These are phyloP conservation scores for Paraplagusia blochii DNA, from an alignment of 2,113 vertebrate species.

Conservation along the genomic window DNA sequence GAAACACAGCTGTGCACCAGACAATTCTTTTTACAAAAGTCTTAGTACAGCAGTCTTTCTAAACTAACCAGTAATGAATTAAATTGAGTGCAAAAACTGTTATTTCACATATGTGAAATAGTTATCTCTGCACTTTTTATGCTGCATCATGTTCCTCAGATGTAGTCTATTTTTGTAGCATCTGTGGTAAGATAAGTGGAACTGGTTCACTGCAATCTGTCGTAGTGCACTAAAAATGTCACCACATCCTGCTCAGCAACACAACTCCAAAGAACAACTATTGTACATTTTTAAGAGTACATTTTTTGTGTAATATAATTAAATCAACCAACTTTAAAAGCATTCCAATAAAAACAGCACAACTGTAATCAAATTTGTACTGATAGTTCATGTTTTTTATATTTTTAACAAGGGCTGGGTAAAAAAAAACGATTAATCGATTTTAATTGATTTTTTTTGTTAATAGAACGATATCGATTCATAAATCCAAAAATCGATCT, in stretches of 20 bases:
- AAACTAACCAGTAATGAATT: neutral
- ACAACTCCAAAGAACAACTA: neutral
- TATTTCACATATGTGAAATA: slow-evolving; percentile 1
- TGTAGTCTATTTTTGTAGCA: slow-evolving; percentile 29
- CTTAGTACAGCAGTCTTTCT: neutral
- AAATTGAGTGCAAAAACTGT: neutral
- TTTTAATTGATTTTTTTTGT: too few species aligned
- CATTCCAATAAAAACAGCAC: neutral
- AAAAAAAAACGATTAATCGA: too few species aligned
- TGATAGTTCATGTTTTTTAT: too few species aligned
- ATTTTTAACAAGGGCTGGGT: too few species aligned
- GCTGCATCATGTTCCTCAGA: slow-evolving; percentile 3
- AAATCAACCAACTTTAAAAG: neutral
- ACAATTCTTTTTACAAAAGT: neutral
- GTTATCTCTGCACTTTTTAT: slow-evolving; percentile 1
- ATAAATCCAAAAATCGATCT: too few species aligned
- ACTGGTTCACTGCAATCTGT: slow-evolving; percentile 28
- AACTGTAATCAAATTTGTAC: neutral
- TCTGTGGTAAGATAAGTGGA: neutral
- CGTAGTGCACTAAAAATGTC: slow-evolving; percentile 37
- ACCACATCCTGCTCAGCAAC: slow-evolving; percentile 3
- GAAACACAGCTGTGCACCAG: slow-evolving; percentile 13
- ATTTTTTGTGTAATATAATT: neutral
- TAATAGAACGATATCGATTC: too few species aligned
- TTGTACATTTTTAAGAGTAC: too few species aligned